Base-by-base conservation (phyloP, 1,140 invertebrate species). In the Tetraneura akinire region DNA sequence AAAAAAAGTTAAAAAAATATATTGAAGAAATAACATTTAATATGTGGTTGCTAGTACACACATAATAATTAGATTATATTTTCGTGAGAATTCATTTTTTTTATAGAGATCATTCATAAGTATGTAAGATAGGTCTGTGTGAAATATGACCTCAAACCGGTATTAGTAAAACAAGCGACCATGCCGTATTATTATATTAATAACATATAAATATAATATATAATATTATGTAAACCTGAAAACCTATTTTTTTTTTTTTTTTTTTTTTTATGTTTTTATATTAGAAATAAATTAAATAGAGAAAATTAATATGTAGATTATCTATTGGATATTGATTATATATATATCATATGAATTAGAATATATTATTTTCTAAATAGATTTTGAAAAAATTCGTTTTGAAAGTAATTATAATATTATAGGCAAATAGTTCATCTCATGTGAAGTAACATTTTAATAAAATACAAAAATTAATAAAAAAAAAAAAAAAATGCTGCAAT, bases 81-180 rank as follows among this genome's bases (percentile, higher is more conserved):
- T 78, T 26, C 16, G 9, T 42, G 74, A 62, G 55, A 57, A 49
- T 71, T 71, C 14, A 26, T 29, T 60, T 78, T 37, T 62, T 55
- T 57, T 37, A 57, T 13, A 62, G 37, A 78, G 74, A 78, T 78
- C 55, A 62, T 78, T 78, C 53, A 62, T 78, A 78, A 78, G 9
- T 78, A 78, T 37, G 8, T 62, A 78, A 78, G 74, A 78, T 60
- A 60, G 47, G 55, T 57, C 51, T 45, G 21, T 57, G 26, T 78
- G 37, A 60, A 32, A 45, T 78, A 18, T 78, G 74, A 60, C 74
- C 74, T 78, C 55, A 62, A 60, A 78, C 74, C 74, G 74, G 37
- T 78, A 78, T 78, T 78, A 78, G 74, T 78, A 78, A 78, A 78
- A 57, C 11, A 78, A 78, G 74, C 55, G 55, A 60, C 53, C 74